Evolutionary conservation across 1,140 invertebrate species (phyloP), one percentile per base, ranked within the genome.

Genomic region (Mycetomoellerius zeteki): DNA sequence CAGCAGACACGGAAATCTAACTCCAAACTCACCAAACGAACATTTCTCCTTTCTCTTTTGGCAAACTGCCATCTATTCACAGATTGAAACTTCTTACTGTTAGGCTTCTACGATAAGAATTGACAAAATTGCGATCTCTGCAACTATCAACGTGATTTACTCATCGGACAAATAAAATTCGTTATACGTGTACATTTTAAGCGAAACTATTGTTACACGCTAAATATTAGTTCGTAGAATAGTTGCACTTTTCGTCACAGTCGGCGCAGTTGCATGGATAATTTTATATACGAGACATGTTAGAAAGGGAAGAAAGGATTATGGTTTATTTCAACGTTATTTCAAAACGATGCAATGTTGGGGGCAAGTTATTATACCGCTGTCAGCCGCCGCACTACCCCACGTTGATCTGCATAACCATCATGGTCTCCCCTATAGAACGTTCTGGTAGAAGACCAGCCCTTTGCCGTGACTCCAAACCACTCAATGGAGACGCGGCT

Each of bases 401-500:
- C 86, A 90, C 86, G 88, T 89, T 90, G 92, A 94, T 94, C 93
- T 94, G 93, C 93, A 94, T 94, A 94, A 93, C 93, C 92, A 90
- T 93, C 91, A 77, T 81, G 84, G 85, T 88, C 88, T 91, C 86
- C 90, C 89, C 76, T 65, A 56, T 58, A 24, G 67, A 27, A 43
- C 72, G 54, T 64, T 8, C 82, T 75, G 54, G 58, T 62, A 58
- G 27, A 30, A 69, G 52, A 76, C 71, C 84, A 33, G 77, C 73
- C 90, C 84, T 90, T 89, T 85, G 71, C 85, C 84, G 78, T 77
- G 58, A 67, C 65, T 65, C 43, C 37, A 85, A 88, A 93, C 85
- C 89, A 91, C 91, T 91, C 92, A 85, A 93, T 91, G 85, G 81
- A 92, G 80, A 88, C 85, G 88, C 90, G 89, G 75, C 90, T 92